Evolutionary conservation across 2,797 vertebrate genomes (phyloP).

Genomic region (Smutsia gigantea): DNA sequence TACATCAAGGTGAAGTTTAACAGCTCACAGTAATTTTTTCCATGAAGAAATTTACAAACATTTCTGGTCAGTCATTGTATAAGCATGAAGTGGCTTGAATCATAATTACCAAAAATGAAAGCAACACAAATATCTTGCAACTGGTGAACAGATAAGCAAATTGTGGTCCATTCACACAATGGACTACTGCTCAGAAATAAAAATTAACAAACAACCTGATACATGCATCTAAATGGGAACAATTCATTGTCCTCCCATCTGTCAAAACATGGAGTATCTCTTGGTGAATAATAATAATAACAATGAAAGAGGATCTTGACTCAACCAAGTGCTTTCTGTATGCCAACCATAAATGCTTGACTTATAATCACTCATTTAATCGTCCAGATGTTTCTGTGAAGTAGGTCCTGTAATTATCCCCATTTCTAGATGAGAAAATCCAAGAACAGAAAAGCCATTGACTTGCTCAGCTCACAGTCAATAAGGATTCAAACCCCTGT

Average conservation of each 20-base stretch:
- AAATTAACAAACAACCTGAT: neutral
- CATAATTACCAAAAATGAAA: neutral
- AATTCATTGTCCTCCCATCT: accelerated
- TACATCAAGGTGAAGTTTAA: neutral
- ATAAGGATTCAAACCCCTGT: neutral
- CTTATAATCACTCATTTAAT: too few relatives aligned
- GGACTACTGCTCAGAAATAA: neutral
- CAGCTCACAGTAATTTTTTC: too few relatives aligned
- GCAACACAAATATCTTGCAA: neutral
- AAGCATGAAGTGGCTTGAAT: neutral
- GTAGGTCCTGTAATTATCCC: neutral
- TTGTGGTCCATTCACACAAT: too few relatives aligned
- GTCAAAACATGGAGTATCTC: neutral
- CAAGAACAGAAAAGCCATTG: neutral
- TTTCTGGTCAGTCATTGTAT: neutral
- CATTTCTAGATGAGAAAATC: neutral
- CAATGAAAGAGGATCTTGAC: neutral
- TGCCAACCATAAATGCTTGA: neutral
- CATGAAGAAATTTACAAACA: neutral
- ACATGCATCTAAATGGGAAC: neutral
- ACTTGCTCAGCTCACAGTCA: neutral
- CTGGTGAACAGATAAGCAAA: neutral
- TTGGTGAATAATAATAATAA: neutral
- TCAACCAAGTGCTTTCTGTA: too few relatives aligned
- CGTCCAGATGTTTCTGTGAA: neutral